Conservation (phyloP, 1,140 invertebrate species). For the Potamilus streckersoni region DNA sequence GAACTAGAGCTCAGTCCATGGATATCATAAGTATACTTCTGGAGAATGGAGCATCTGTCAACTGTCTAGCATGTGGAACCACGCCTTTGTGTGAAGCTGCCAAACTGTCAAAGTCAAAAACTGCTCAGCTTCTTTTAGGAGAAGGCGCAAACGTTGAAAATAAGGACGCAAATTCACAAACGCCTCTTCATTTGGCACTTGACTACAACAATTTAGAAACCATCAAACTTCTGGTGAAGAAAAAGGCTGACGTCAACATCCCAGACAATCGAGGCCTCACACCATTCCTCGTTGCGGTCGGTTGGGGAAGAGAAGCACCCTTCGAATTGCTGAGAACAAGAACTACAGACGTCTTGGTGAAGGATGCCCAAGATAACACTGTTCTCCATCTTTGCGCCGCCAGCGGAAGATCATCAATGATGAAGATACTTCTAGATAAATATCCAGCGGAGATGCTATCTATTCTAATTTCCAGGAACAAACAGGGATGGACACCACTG, state of each 20-base stretch:
- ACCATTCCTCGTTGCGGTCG: conserved; percentile 65
- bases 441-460: conserved; percentile 30
- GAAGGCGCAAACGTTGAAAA: conserved; percentile 64
- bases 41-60: conserved; percentile 16
- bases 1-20: conserved; percentile 2
- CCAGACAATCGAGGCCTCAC: conserved; percentile 69
- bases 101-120: conserved; percentile 23
- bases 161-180: conserved; percentile 61
- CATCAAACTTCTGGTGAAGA: conserved; percentile 69
- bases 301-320: conserved; percentile 28
- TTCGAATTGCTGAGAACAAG: conserved; percentile 18
- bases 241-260: conserved; percentile 70
- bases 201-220: conserved; percentile 50
- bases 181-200: conserved; percentile 66
- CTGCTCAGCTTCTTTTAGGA: conserved; percentile 50
- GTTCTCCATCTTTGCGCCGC: conserved; percentile 25
- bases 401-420: conserved; percentile 21
- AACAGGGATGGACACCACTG: conserved; percentile 30
- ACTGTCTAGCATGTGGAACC: conserved; percentile 18
- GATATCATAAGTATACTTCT: conserved; percentile 24
- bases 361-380: conserved; percentile 29
- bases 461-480: conserved; percentile 19
- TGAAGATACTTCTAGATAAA: conserved; percentile 14
- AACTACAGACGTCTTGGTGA: conserved; percentile 6
- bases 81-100: conserved; percentile 30